phyloP scores from a whole-genome alignment of 23 tunicate species.

The Botrylloides violaceus region DNA sequence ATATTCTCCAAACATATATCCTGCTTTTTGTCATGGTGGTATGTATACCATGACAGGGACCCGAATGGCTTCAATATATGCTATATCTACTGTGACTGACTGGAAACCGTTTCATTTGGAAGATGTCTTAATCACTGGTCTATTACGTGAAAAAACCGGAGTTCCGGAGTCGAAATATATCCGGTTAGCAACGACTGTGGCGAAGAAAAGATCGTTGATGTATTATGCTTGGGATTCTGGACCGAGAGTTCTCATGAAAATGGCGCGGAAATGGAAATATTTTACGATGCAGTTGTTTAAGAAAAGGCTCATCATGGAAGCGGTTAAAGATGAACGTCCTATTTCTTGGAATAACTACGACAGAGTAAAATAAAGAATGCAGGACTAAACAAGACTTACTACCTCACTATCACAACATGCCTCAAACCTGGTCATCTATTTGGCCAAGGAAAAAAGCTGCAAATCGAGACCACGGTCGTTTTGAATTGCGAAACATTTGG shows the following conservation, averaged over 20 bases:
- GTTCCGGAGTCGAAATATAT: slow-evolving; percentile 17
- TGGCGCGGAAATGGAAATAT: slow-evolving; percentile 43
- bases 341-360: slow-evolving; percentile 18
- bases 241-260: slow-evolving; percentile 21
- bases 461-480: no score
- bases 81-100: slow-evolving; percentile 32
- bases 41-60: slow-evolving; percentile 50
- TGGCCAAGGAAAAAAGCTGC: no score
- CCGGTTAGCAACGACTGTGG: slow-evolving; percentile 19
- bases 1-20: slow-evolving; percentile 38
- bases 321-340: neutral
- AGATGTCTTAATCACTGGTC: slow-evolving; percentile 66
- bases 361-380: no score
- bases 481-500: no score
- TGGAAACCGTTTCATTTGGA: slow-evolving; percentile 45
- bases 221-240: slow-evolving; percentile 74
- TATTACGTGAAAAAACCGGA: slow-evolving; percentile 42
- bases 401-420: no score
- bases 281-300: slow-evolving; percentile 1
- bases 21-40: slow-evolving; percentile 65
- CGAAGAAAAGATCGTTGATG: slow-evolving; percentile 24
- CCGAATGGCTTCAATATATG: slow-evolving; percentile 26
- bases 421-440: no score
- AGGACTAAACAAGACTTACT: no score
- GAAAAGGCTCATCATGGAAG: slow-evolving; percentile 14